Conservation (phyloP, 2,888 invertebrate genomes). For the Eupeodes latifasciatus region DNA sequence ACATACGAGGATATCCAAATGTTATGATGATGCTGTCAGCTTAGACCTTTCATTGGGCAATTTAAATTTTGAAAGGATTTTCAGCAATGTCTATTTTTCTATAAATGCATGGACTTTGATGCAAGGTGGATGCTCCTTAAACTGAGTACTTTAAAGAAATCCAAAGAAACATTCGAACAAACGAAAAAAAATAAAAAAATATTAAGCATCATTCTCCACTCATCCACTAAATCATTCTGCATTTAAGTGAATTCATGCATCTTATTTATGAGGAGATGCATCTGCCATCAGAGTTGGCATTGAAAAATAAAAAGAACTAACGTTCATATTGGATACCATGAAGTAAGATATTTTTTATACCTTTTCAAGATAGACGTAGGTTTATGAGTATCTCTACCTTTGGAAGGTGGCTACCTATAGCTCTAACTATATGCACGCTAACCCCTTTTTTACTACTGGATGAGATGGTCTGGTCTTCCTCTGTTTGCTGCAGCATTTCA, state of each 20-base stretch:
- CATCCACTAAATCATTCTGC: slow-evolving; percentile 72
- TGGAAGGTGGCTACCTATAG: too few species aligned
- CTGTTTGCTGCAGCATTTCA: slow-evolving; percentile 33
- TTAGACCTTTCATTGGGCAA: slow-evolving; percentile 5
- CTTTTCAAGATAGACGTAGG: slow-evolving; percentile 10
- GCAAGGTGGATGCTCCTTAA: too few species aligned
- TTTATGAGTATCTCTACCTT: background rate
- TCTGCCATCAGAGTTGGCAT: slow-evolving; percentile 38
- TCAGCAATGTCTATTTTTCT: slow-evolving; percentile 2
- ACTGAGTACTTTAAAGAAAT: slow-evolving; percentile 5
- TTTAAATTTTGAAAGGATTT: slow-evolving; percentile 23
- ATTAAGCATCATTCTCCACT: slow-evolving; percentile 62
- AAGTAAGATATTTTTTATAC: slow-evolving; percentile 51
- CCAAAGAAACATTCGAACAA: too few species aligned
- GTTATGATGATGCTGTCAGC: slow-evolving; percentile 7
- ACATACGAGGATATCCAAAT: background rate
- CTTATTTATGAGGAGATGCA: slow-evolving; percentile 71
- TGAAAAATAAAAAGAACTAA: background rate
- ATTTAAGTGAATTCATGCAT: slow-evolving; percentile 73
- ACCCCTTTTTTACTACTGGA: background rate
- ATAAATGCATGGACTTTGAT: too few species aligned
- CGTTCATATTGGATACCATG: slow-evolving; percentile 43
- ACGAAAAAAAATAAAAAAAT: slow-evolving; percentile 11
- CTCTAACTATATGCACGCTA: background rate
- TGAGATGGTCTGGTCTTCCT: slow-evolving; percentile 16